These are phyloP conservation scores for Ciconia nigra DNA, from an alignment of 2,797 vertebrate genomes.

Conservation along the genomic window DNA sequence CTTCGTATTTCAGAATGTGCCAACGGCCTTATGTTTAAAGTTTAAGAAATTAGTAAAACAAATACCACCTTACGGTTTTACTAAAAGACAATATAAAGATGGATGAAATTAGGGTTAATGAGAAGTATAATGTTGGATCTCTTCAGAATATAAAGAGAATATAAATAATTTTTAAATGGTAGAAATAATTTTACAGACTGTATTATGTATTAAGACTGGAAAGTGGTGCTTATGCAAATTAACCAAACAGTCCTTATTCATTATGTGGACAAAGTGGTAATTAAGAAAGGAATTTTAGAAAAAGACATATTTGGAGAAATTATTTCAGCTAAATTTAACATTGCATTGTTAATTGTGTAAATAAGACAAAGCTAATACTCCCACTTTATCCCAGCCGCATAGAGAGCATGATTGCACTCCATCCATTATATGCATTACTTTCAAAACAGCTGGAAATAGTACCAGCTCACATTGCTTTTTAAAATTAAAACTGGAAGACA, in stretches of 20 bases:
- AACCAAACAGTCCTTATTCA: neutral
- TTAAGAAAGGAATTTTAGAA: neutral
- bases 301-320: neutral
- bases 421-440: neutral
- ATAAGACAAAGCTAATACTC: neutral
- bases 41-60: neutral
- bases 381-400: neutral
- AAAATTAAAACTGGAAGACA: neutral
- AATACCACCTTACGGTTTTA: neutral
- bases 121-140: neutral
- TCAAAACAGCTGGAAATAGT: neutral
- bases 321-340: conserved; percentile 2
- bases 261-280: neutral
- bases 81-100: neutral
- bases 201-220: neutral
- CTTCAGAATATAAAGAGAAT: neutral
- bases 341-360: neutral
- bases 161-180: neutral
- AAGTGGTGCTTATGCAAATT: neutral
- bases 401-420: neutral
- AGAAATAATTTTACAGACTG: neutral
- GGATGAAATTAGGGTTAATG: neutral
- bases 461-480: neutral
- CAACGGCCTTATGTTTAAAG: neutral
- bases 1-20: neutral